Base-by-base conservation (phyloP, 2,888 invertebrate species). In the Molorchus minor region DNA sequence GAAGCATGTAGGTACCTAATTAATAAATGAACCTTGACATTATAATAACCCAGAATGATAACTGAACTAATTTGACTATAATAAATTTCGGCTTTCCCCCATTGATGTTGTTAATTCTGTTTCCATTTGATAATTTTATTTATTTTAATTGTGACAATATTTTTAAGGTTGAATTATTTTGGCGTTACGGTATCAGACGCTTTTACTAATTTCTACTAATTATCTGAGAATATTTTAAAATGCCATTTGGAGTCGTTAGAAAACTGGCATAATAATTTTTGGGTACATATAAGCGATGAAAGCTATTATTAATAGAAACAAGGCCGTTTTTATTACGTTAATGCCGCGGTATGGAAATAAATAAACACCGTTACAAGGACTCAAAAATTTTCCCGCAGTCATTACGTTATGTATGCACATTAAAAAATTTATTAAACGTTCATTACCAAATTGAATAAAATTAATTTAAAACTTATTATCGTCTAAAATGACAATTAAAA, bases 291-390 rank as follows among this genome's bases (percentile, higher is more conserved):
- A 25, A 4, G 8, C 25, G n/a, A n/a, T n/a, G n/a, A n/a, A n/a
- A n/a, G n/a, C n/a, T n/a, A n/a, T n/a, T 33, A 33, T 33, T 10
- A n/a, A n/a, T 33, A 33, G 33, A 33, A n/a, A 33, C 5, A 33
- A 33, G 33, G 33, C 12, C 33, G n/a, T 12, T n/a, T 33, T 5
- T 33, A 33, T 33, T 33, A 33, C n/a, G n/a, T 12, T 33, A n/a
- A 3, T n/a, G 10, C 3, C 10, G 10, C 33, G 12, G 5, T 38
- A 38, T 25, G 21, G 4, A 49, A 36, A 38, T 25, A 35, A 13
- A 33, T 35, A 36, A 49, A 49, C 25, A 25, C 36, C 8, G 7
- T 15, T 36, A 5, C 49, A 49, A 49, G 49, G 38, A 38, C 38
- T 36, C 1, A n/a, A 46, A 46, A 17, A 15, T 7, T 46, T 35